Evolutionary conservation across 2,113 vertebrate genomes (phyloP), one percentile per base, ranked within the genome.

Genomic region (Sapajus apella): DNA sequence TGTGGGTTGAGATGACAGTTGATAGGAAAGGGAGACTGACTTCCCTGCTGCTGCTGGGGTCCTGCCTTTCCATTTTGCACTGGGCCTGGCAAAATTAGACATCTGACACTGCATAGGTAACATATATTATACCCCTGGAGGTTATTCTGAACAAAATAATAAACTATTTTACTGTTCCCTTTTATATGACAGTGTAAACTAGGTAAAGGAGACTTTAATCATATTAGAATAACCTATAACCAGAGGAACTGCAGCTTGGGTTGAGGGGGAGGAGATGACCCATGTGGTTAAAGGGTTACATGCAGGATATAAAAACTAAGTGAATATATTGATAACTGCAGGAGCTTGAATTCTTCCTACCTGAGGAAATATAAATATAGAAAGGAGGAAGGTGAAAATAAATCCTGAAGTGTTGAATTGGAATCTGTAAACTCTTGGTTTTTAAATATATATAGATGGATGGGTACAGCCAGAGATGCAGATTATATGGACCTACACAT

Each of bases 321-420:
- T 68, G 85, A 94, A 68, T 77, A 61, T 45, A 64, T 1, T 30
- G 40, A 80, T 47, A 87, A 55, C 45, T 64, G n/a, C 10, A 18
- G 9, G n/a, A 47, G 5, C 47, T 85, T 81, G 56, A 61, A 56
- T 81, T 96, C 37, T 97, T 30, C 64, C 18, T 77, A 35, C 56
- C 79, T 56, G 70, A 56, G 35, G 77, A 88, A 88, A 72, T 77
- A 72, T 8, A 88, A 77, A 52, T 61, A 61, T 55, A 93, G 23
- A 91, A 81, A 72, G 20, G 37, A 16, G 4, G 5, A 94, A 47
- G 5, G 2, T 75, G 37, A 91, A 70, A 95, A 83, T 84, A 66
- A 85, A 95, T 58, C 47, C 76, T 56, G 6, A 88, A 83, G 35
- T 91, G 18, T 40, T 79, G 18, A 23, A 30, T 21, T 90, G 30